Conservation (phyloP, 1,140 invertebrate species). For the Chionoecetes opilio region DNA sequence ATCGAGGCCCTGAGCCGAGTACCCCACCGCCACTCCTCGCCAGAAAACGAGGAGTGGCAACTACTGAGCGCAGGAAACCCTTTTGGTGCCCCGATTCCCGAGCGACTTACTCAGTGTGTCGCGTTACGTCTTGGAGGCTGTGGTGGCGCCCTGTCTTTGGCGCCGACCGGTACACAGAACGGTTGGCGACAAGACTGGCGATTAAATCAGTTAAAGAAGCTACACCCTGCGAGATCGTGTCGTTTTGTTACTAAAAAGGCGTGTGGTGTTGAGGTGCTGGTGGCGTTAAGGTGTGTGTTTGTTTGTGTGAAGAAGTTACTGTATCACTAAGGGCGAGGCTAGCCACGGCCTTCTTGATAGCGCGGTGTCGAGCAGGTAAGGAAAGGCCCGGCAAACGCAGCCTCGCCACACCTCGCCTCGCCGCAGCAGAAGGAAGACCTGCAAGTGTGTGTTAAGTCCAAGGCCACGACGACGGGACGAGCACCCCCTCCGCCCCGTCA, state of each 20-base stretch:
- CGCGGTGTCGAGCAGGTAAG: not conserved
- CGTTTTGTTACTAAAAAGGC: too few relatives aligned
- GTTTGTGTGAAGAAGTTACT: not conserved
- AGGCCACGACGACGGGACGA: not conserved
- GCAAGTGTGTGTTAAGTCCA: not conserved
- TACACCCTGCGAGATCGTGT: too few relatives aligned
- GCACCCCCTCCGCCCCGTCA: not conserved
- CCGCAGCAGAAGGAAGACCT: not conserved
- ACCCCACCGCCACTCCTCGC: too few relatives aligned
- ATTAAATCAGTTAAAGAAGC: not conserved
- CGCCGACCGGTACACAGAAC: not conserved
- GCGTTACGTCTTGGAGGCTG: not conserved
- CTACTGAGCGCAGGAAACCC: not conserved
- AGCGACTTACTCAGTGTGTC: not conserved
- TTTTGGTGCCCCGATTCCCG: not conserved
- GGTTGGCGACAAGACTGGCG: not conserved
- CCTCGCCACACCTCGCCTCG: not conserved
- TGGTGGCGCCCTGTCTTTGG: not conserved
- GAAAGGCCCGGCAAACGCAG: not conserved
- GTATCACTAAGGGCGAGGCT: not conserved
- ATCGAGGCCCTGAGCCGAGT: not conserved
- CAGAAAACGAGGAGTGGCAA: constrained; percentile 14
- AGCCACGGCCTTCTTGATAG: not conserved
- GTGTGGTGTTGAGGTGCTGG: too few relatives aligned
- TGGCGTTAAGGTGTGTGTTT: not conserved